Evolutionary conservation across 1,140 invertebrate genomes (phyloP).

Genomic region (Diabrotica undecimpunctata): DNA sequence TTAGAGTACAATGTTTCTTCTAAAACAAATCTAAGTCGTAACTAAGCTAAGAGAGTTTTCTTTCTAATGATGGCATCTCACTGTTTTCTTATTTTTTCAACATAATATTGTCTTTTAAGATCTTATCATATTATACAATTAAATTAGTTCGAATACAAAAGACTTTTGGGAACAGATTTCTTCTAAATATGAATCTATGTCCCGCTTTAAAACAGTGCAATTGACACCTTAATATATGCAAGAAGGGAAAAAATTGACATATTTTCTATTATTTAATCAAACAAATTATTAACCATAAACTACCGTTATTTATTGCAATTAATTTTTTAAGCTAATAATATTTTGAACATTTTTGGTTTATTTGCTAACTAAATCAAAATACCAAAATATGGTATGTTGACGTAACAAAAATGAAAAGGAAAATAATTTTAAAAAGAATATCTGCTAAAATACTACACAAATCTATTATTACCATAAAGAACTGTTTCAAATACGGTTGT

Average conservation of each 20-base stretch:
- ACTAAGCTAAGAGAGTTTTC: conserved; percentile 14
- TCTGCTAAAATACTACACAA: too few species aligned
- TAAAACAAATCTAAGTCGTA: conserved; percentile 15
- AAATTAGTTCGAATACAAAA: neutral
- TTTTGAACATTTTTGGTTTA: too few species aligned
- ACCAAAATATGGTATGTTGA: too few species aligned
- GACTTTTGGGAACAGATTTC: neutral
- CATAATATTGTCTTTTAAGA: conserved; percentile 16
- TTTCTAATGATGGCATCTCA: conserved; percentile 21
- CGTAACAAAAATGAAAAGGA: too few species aligned
- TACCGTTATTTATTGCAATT: too few species aligned
- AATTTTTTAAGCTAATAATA: too few species aligned
- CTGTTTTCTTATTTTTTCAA: conserved; percentile 13
- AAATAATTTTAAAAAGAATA: too few species aligned
- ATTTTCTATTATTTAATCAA: neutral
- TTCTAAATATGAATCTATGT: neutral
- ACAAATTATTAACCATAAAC: neutral
- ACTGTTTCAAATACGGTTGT: too few species aligned
- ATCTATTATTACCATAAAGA: too few species aligned
- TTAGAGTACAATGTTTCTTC: conserved; percentile 16
- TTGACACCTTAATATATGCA: too few species aligned
- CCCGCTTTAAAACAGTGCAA: neutral
- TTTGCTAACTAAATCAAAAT: too few species aligned
- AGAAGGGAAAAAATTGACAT: neutral
- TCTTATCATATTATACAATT: neutral